Evolutionary conservation across 2,113 vertebrate genomes (phyloP).

Genomic region (Excalfactoria chinensis): DNA sequence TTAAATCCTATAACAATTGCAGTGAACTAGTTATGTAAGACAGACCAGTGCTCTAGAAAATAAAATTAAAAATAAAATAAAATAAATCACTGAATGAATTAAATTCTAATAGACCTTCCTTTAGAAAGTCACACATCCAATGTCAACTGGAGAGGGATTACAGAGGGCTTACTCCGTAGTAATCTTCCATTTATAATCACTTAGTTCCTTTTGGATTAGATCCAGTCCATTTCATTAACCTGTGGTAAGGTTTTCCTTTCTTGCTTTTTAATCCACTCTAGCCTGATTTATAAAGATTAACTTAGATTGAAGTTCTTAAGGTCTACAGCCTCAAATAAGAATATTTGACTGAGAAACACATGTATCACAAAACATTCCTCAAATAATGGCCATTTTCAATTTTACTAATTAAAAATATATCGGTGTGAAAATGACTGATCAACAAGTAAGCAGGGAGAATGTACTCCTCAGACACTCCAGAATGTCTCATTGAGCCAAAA

Average conservation of each 20-base stretch:
- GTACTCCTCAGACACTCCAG: slow-evolving; percentile 1
- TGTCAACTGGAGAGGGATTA: slow-evolving; percentile 69
- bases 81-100: slow-evolving; percentile 56
- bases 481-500: neutral
- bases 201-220: slow-evolving; percentile 77
- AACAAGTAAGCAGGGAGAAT: neutral
- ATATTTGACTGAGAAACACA: slow-evolving; percentile 21
- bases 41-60: slow-evolving; percentile 8
- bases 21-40: slow-evolving; percentile 56
- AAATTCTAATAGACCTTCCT: slow-evolving; percentile 54
- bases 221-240: slow-evolving; percentile 74
- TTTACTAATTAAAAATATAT: neutral
- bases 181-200: slow-evolving; percentile 74
- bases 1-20: slow-evolving; percentile 35
- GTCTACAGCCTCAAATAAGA: slow-evolving; percentile 21
- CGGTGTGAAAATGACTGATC: slow-evolving; percentile 7
- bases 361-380: neutral
- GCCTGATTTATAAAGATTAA: slow-evolving; percentile 73
- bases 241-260: slow-evolving; percentile 64
- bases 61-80: neutral
- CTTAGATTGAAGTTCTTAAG: slow-evolving; percentile 65
- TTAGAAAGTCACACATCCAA: slow-evolving; percentile 68
- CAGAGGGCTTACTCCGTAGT: slow-evolving; percentile 63
- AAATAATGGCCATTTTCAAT: neutral
- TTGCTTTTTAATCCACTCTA: slow-evolving; percentile 72